phyloP scores from a whole-genome alignment of 2,797 vertebrate species.

The Aratinga solstitialis region DNA sequence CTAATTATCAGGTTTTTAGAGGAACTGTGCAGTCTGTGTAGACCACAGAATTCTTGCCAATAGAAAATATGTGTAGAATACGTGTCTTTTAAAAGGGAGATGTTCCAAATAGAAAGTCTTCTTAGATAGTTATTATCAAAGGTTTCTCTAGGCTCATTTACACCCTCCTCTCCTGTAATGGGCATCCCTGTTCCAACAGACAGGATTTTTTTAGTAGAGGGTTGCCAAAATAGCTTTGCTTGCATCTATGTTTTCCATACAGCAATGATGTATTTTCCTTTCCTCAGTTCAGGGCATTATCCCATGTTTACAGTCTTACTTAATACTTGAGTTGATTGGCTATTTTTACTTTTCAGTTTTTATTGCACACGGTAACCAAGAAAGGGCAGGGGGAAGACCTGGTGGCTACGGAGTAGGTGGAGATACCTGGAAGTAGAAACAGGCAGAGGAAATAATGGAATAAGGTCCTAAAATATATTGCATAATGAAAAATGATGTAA shows the following conservation, averaged over 20 bases:
- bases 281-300: neutral
- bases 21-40: too few species aligned
- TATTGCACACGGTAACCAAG: neutral
- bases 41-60: too few species aligned
- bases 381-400: neutral
- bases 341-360: neutral
- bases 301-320: accelerated
- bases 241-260: neutral
- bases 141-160: too few species aligned
- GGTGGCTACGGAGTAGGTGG: neutral
- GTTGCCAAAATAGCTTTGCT: too few species aligned
- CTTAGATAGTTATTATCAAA: too few species aligned
- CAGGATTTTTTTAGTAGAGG: too few species aligned
- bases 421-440: neutral
- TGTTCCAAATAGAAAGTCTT: too few species aligned
- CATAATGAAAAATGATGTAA: neutral
- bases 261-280: neutral
- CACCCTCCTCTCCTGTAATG: too few species aligned
- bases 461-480: neutral
- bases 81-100: too few species aligned
- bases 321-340: neutral
- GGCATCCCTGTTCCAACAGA: too few species aligned
- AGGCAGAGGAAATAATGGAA: neutral
- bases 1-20: too few species aligned
- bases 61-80: too few species aligned